Evolutionary conservation across 2,888 invertebrate species (phyloP).

Genomic region (Vannuccia rotundouncinata): DNA sequence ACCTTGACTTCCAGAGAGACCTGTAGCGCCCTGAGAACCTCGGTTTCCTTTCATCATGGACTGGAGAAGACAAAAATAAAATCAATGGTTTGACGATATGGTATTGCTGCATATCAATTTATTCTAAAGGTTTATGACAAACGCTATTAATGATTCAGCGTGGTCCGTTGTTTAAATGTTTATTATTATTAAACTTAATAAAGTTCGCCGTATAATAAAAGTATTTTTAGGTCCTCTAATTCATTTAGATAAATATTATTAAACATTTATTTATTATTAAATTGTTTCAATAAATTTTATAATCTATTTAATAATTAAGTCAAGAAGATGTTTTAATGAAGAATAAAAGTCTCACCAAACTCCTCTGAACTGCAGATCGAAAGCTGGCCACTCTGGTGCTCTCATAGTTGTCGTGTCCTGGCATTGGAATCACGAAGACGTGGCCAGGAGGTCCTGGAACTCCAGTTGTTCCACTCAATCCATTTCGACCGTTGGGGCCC

Average conservation of each 20-base stretch:
- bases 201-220: too few species aligned
- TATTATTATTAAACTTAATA: too few species aligned
- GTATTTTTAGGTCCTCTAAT: too few species aligned
- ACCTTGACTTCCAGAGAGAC: slow-evolving; percentile 38
- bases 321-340: too few species aligned
- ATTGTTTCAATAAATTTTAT: too few species aligned
- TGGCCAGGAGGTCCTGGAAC: slow-evolving; percentile 38
- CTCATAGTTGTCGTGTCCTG: slow-evolving; percentile 28
- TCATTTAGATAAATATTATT: too few species aligned
- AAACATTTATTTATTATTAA: too few species aligned
- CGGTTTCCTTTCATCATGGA: slow-evolving; percentile 36
- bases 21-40: slow-evolving; percentile 36
- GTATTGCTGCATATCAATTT: background rate
- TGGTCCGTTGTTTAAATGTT: background rate
- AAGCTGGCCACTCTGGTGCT: slow-evolving; percentile 36
- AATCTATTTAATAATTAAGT: too few species aligned
- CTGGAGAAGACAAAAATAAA: slow-evolving; percentile 25
- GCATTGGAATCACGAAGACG: slow-evolving; percentile 34
- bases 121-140: too few species aligned
- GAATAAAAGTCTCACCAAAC: too few species aligned
- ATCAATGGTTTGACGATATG: background rate
- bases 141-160: background rate
- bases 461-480: slow-evolving; percentile 38
- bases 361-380: slow-evolving; percentile 23
- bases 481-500: slow-evolving; percentile 38